phyloP scores from a whole-genome alignment of 2,113 vertebrate genomes.

The Bos indicus region DNA sequence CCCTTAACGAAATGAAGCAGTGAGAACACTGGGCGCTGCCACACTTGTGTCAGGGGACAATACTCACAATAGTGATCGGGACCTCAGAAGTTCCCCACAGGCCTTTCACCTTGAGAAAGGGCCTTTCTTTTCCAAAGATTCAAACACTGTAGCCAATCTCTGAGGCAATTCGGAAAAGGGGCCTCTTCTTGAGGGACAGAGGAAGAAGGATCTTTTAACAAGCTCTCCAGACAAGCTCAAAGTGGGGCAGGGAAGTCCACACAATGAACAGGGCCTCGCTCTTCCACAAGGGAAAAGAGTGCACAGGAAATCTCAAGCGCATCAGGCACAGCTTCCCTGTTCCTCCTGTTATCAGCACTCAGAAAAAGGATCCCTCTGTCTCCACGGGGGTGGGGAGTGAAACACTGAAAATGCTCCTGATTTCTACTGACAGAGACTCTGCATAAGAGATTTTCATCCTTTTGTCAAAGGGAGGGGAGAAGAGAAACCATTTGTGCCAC shows the following conservation, averaged over 20 bases:
- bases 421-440: neutral
- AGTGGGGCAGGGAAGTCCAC: neutral
- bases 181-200: slow-evolving; percentile 39
- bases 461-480: neutral
- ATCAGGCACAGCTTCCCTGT: neutral
- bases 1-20: neutral
- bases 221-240: neutral
- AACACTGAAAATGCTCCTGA: neutral
- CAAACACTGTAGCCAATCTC: slow-evolving; percentile 4
- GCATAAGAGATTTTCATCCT: neutral
- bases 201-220: slow-evolving; percentile 27
- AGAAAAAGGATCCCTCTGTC: neutral
- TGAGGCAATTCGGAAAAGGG: neutral
- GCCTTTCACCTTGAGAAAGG: slow-evolving; percentile 40
- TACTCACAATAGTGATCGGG: slow-evolving; percentile 12
- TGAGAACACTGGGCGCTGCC: neutral
- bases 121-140: slow-evolving; percentile 50
- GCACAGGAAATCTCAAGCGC: neutral
- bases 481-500: neutral
- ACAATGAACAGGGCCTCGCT: neutral
- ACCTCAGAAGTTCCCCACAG: slow-evolving; percentile 12
- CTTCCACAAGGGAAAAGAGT: neutral
- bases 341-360: neutral
- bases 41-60: neutral
- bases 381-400: neutral